Percentiles rank a stretch among this genome's conserved stretches.
These are phyloP conservation scores for Todiramphus chloris DNA, from an alignment of 2,113 vertebrate genomes.

Conservation along the genomic window DNA sequence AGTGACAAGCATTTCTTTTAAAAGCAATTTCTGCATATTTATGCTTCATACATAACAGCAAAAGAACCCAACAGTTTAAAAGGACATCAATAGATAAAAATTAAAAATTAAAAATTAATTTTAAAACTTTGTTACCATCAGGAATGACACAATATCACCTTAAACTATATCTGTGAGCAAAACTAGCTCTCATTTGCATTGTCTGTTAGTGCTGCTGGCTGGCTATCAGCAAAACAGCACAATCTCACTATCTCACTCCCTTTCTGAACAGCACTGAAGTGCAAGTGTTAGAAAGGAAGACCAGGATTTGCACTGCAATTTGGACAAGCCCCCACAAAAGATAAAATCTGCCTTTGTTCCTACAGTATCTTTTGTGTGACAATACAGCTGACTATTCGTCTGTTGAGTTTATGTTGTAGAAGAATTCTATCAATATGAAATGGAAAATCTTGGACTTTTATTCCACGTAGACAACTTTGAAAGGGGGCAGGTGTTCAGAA, in stretches of 20 bases:
- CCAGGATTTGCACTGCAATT: background rate
- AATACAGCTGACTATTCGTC: background rate
- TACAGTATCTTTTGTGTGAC: background rate
- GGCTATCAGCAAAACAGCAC: background rate
- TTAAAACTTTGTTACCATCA: background rate
- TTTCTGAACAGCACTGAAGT: background rate
- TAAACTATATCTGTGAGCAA: background rate
- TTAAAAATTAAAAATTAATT: background rate
- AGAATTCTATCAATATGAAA: background rate
- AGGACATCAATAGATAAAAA: conserved; percentile 12
- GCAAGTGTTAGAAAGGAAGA: background rate
- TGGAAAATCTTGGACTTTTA: background rate
- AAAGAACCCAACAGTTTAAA: conserved; percentile 11
- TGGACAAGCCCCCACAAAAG: background rate
- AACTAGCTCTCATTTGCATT: background rate
- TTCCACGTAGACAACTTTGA: background rate
- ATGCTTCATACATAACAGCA: background rate
- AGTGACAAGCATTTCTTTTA: background rate
- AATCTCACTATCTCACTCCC: background rate
- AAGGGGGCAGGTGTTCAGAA: background rate
- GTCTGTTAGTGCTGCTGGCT: background rate
- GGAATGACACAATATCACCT: background rate
- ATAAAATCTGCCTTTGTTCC: background rate
- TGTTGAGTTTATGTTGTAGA: background rate
- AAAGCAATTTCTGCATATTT: background rate